These are phyloP conservation scores for Pelusios castaneus DNA, from an alignment of 2,113 vertebrate species.

Conservation along the genomic window DNA sequence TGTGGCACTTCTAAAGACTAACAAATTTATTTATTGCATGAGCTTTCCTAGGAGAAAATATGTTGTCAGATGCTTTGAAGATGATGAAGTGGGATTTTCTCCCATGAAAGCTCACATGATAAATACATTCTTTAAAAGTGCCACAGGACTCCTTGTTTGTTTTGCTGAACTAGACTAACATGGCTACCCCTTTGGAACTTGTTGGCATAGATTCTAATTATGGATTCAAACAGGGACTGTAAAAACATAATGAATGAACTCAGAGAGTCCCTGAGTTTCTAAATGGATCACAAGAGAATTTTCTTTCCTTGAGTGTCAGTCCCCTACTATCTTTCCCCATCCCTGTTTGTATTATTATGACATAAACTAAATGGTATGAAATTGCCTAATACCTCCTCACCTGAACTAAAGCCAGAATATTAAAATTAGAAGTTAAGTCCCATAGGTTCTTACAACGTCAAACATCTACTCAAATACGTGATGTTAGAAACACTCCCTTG, in stretches of 20 bases:
- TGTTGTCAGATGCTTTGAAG: no score
- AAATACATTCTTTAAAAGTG: no score
- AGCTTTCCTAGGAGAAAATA: no score
- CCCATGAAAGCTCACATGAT: no score
- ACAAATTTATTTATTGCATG: no score
- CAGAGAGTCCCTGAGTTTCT: background rate
- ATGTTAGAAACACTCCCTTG: fast-evolving
- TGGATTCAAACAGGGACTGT: background rate
- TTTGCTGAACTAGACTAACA: no score
- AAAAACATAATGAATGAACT: background rate
- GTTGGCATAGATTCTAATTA: background rate
- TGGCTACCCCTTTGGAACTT: no score
- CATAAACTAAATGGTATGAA: background rate
- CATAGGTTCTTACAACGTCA: background rate
- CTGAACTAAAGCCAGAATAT: background rate
- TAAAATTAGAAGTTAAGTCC: background rate
- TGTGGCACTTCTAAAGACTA: no score
- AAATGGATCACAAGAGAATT: background rate
- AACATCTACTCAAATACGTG: background rate
- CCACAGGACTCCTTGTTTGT: no score
- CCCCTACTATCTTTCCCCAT: background rate
- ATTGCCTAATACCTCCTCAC: background rate
- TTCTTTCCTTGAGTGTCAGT: background rate
- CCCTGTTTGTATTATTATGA: background rate
- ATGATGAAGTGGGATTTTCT: no score